A percentile compares a stretch with the other conserved stretches of the same genome.
These are phyloP conservation scores for Collichthys lucidus DNA, from an alignment of 2,113 vertebrate genomes.

Conservation along the genomic window DNA sequence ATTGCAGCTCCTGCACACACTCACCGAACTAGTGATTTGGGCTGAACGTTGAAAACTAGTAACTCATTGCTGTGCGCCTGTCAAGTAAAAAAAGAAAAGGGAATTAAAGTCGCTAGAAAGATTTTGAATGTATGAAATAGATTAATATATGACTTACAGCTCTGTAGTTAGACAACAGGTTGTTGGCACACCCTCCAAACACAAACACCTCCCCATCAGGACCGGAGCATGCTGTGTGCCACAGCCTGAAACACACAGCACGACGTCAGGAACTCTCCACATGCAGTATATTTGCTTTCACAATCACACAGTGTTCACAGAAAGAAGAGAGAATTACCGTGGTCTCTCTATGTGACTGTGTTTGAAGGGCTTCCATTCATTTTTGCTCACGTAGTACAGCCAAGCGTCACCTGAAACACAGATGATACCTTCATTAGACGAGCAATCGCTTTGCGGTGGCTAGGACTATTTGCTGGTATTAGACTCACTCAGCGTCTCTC, in stretches of 20 bases:
- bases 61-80: slow-evolving; percentile 97
- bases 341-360: slow-evolving; percentile 91
- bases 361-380: slow-evolving; percentile 93
- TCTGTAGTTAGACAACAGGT: slow-evolving; percentile 91
- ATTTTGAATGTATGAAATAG: background rate
- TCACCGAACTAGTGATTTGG: slow-evolving; percentile 94
- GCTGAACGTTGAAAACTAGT: slow-evolving; percentile 92
- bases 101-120: background rate
- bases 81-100: background rate
- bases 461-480: background rate
- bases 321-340: slow-evolving; percentile 81
- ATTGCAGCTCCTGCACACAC: slow-evolving; percentile 19
- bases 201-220: slow-evolving; percentile 95
- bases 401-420: slow-evolving; percentile 91
- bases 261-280: background rate
- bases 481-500: slow-evolving; percentile 93
- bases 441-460: background rate
- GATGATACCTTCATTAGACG: background rate
- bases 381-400: slow-evolving; percentile 93
- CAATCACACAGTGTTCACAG: background rate
- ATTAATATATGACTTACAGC: slow-evolving; percentile 81
- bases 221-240: slow-evolving; percentile 95
- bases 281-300: background rate
- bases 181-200: slow-evolving; percentile 98
- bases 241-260: slow-evolving; percentile 84